Evolutionary conservation across 2,797 vertebrate genomes (phyloP).

Genomic region (Enteromius anoplus): DNA sequence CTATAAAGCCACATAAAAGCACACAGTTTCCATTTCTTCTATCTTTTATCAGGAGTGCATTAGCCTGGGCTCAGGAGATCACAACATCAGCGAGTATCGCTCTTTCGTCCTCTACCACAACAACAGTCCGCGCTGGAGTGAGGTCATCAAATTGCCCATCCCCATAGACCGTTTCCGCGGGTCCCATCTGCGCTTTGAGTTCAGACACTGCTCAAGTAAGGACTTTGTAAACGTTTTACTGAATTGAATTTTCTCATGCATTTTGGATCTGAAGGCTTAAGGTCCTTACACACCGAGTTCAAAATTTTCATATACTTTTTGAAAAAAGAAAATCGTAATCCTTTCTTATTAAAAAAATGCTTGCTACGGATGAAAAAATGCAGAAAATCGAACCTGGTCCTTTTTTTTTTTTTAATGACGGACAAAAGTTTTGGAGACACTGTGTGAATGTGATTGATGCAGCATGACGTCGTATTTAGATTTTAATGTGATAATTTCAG

Average conservation of each 20-base stretch:
- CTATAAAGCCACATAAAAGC: conserved; percentile 31
- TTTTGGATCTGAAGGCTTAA: neutral
- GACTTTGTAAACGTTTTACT: neutral
- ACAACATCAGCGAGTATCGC: conserved; percentile 88
- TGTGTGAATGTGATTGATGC: too few relatives aligned
- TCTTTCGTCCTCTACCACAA: conserved; percentile 99
- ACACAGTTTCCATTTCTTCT: neutral
- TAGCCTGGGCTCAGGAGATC: conserved; percentile 94
- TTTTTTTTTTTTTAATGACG: too few relatives aligned
- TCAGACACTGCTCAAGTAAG: conserved; percentile 99
- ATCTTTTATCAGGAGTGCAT: conserved; percentile 88
- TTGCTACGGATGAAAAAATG: too few relatives aligned
- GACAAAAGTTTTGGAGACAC: too few relatives aligned
- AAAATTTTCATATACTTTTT: too few relatives aligned
- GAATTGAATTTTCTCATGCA: neutral
- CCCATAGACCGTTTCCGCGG: conserved; percentile 97
- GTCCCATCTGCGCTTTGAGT: conserved; percentile 98
- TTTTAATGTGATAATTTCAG: too few relatives aligned
- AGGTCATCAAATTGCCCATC: conserved; percentile 96
- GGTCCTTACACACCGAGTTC: too few relatives aligned
- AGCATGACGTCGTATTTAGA: too few relatives aligned
- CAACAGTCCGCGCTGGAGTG: conserved; percentile 97
- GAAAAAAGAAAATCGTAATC: too few relatives aligned
- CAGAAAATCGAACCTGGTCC: too few relatives aligned
- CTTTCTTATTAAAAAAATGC: too few relatives aligned